Base-by-base conservation (phyloP, 2,113 vertebrate genomes). In the Poecile atricapillus region DNA sequence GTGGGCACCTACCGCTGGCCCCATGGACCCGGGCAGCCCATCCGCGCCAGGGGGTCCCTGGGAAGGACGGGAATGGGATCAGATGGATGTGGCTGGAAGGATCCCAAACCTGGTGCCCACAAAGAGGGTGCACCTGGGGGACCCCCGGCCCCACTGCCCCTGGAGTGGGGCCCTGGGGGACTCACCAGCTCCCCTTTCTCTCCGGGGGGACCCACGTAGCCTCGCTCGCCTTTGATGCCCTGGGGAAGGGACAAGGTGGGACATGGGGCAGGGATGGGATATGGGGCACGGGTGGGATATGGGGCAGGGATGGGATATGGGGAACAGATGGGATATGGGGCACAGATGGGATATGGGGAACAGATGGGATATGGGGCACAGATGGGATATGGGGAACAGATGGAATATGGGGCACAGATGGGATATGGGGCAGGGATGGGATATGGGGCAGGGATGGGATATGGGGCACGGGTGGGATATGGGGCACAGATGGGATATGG, bases 121-220 rank as follows among this genome's bases (percentile, higher is more conserved):
- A 0, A 24, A 0, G 1, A 58, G 76, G 37, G 39, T 59, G 68
- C 18, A 59, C 3, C 44, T 9, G 9, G 47, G 39, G 55, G 22
- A 78, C 24, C 55, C 47, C 78, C 55, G 3, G 39, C 39, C 73
- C 83, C 58, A 13, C 23, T 28, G 37, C 27, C 58, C 67, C 39
- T 0, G 6, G 25, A 16, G 15, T 5, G 9, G 2, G 1, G 41
- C 4, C 27, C 37, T 0, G 0, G 15, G 52, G 9, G 28, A 91
- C 98, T 98, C 97, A 99, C 99, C 76, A 98, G 98, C 93, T 99
- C 99, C 93, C 99, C 99, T 94, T 99, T 99, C 93, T 98, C 98
- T 19, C 99, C 99, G 0, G 81, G n/a, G 20, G 95, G 95, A 28
- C 99, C 99, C 8, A 93, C 15, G 35, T 96, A 98, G 37, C 99